Base-by-base conservation (phyloP, 2,797 vertebrate genomes). In the Tokudaia muenninki region DNA sequence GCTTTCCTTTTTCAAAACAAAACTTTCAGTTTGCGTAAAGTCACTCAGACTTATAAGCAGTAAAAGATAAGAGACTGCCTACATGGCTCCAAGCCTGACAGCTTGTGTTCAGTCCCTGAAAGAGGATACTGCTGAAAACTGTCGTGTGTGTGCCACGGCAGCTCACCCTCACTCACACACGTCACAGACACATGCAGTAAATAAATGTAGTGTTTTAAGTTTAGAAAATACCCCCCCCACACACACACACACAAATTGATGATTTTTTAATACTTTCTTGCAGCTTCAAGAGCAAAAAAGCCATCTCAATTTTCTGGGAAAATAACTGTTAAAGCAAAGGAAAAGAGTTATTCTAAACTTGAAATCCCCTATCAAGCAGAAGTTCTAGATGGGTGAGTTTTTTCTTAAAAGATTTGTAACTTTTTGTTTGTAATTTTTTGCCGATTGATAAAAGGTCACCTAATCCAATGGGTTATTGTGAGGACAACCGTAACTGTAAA, bases 341-440 rank as follows among this genome's bases (percentile, higher is more conserved):
- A 99, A 98, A 99, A 99, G 98, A 99, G 98, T 98, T 99, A 99
- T 97, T 99, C 99, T 97, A 99, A 99, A 99, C 99, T 99, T 97
- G 99, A 99, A 99, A 99, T 99, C 98, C 99, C 99, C 0, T 99
- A 99, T 98, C 99, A 99, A 98, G 99, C 99, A 82, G 99, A 99
- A 97, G 99, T 99, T 97, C 99, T 99, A 98, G 99, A 99, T 97
- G 99, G 99, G 99, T 99, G 98, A 99, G 99, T 97, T 89, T 97
- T 19, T 52, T 90, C 93, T 96, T 80, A 70, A 94, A 96, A 77
- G 92, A 86, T 70, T 77, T 91, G 3, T 92, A 74, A 91, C 50
- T 79, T 95, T 87, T 79, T 91, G 41, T 50, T 91, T 93, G 1
- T 90, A 74, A 92, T 63, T 80, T 95, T 91, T 94, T 93, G 26